These are phyloP conservation scores for Drosophila malerkotliana DNA, from an alignment of 1,140 invertebrate species.

Conservation along the genomic window DNA sequence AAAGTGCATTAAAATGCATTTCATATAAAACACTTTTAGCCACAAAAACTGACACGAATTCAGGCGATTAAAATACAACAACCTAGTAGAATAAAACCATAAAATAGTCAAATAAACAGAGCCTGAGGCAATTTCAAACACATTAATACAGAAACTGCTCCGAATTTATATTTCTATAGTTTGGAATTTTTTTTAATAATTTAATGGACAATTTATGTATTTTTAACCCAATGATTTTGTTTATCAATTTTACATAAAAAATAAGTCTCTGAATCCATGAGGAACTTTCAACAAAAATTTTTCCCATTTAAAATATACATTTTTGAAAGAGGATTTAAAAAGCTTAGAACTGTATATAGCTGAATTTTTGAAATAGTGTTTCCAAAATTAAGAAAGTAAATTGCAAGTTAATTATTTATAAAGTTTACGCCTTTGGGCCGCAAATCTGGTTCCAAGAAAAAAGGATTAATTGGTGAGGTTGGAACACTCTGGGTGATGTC, in stretches of 20 bases:
- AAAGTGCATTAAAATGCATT: slow-evolving; percentile 40
- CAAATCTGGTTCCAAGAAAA: slow-evolving; percentile 11
- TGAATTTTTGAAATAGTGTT: slow-evolving; percentile 8
- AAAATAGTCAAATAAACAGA: slow-evolving; percentile 19
- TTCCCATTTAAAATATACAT: too few species aligned
- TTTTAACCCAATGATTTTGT: neutral
- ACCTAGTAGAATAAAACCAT: neutral
- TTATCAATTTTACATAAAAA: neutral
- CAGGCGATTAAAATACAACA: slow-evolving; percentile 18
- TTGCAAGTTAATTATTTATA: slow-evolving; percentile 29
- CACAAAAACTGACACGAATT: slow-evolving; percentile 50
- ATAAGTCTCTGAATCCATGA: too few species aligned
- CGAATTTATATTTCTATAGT: slow-evolving; percentile 11
- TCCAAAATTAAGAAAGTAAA: slow-evolving; percentile 22
- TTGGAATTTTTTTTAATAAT: slow-evolving; percentile 2
- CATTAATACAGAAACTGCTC: slow-evolving; percentile 21
- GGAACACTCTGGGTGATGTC: neutral
- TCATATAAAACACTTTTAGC: slow-evolving; percentile 38
- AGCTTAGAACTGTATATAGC: too few species aligned
- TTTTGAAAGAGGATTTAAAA: too few species aligned
- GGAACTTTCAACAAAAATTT: too few species aligned
- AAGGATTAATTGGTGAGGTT: neutral
- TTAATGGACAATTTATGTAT: neutral
- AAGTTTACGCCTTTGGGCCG: slow-evolving; percentile 23
- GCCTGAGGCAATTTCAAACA: slow-evolving; percentile 13